phyloP scores from a whole-genome alignment of 2,888 invertebrate species.

The Achlya flavicornis region DNA sequence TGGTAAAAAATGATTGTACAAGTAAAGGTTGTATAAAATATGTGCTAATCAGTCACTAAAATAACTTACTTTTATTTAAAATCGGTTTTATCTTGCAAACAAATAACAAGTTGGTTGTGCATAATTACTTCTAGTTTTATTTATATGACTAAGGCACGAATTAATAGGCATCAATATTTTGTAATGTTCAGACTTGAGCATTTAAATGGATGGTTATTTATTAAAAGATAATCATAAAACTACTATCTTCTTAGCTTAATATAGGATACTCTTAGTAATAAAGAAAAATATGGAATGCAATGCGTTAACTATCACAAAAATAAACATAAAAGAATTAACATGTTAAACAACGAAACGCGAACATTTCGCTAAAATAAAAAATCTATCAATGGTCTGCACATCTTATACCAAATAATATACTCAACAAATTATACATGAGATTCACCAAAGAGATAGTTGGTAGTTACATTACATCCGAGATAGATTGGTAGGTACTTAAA shows the following conservation, averaged over 20 bases:
- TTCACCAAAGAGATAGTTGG: slow-evolving; percentile 12
- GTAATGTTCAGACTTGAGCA: not conserved
- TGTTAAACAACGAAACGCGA: too few relatives aligned
- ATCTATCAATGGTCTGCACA: too few relatives aligned
- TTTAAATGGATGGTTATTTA: not conserved
- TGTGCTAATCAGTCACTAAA: not conserved
- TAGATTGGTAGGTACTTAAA: not conserved
- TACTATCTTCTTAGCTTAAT: not conserved
- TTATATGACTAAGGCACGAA: not conserved
- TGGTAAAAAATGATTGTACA: slow-evolving; percentile 19
- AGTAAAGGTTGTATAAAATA: not conserved
- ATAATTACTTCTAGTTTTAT: too few relatives aligned
- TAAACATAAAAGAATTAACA: not conserved
- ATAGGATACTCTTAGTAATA: not conserved
- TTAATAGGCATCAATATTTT: not conserved
- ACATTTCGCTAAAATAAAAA: too few relatives aligned
- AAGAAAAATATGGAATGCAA: slow-evolving; percentile 2
- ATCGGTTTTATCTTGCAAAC: too few relatives aligned
- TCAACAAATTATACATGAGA: slow-evolving; percentile 20
- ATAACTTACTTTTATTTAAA: too few relatives aligned
- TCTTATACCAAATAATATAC: not conserved
- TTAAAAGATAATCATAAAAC: slow-evolving; percentile 8
- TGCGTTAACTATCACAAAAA: not conserved
- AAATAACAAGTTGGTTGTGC: too few relatives aligned
- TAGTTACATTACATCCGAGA: slow-evolving; percentile 10